A percentile compares a stretch with the other conserved stretches of the same genome.
Evolutionary conservation across 2,888 invertebrate genomes (phyloP).

Genomic region (Ormyrus thymus): DNA sequence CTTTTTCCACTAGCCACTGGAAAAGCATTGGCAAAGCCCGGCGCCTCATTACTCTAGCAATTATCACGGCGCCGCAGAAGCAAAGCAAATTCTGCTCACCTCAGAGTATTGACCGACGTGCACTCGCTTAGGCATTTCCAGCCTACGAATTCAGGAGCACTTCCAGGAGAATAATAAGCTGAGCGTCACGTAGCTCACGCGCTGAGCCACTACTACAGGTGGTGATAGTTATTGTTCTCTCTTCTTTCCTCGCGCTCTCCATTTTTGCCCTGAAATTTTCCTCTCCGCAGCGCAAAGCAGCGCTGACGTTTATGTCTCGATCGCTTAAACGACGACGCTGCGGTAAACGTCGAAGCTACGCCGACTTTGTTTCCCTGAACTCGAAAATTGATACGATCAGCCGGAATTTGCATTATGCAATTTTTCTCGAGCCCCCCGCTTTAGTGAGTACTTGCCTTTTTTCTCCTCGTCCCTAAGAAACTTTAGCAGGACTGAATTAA

Average conservation of each 20-base stretch:
- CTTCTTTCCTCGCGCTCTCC: neutral
- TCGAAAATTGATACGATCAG: constrained; percentile 36
- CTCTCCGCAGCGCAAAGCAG: constrained; percentile 50
- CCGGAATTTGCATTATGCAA: constrained; percentile 20
- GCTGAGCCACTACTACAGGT: constrained; percentile 15
- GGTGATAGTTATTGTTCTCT: constrained; percentile 46
- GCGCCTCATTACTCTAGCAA: no score
- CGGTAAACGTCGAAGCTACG: no score
- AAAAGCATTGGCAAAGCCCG: no score
- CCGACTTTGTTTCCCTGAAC: constrained; percentile 1
- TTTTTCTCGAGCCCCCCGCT: neutral
- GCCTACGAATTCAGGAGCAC: constrained; percentile 31
- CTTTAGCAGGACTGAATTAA: no score
- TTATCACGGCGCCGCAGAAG: no score
- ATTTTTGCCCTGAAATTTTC: no score
- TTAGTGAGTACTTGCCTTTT: no score
- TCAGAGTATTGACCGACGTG: no score
- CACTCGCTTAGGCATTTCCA: neutral
- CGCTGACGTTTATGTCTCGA: constrained; percentile 52
- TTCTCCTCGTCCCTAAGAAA: no score
- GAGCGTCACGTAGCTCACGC: constrained; percentile 3
- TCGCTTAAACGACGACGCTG: constrained; percentile 19
- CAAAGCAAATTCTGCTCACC: no score
- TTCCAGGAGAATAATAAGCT: constrained; percentile 37
- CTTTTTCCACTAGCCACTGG: no score